Base-by-base conservation (phyloP, 1,140 invertebrate genomes). In the Papilio aristodemus region DNA sequence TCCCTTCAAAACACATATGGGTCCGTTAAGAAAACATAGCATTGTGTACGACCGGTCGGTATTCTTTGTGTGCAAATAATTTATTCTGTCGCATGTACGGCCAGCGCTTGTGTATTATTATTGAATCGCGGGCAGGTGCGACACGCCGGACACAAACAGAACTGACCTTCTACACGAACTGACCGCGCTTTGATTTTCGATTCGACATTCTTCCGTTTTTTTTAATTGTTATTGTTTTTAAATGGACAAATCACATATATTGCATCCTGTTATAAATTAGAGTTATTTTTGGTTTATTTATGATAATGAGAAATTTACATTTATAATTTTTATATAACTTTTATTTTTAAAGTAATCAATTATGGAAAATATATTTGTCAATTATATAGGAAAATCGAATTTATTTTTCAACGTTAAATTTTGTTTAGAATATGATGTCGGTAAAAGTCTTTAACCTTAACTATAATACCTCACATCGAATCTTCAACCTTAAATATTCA, bases 1-100 rank as follows among this genome's bases (percentile, higher is more conserved):
- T 88, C 78, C 85, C 83, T 77, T 71, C 72, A 69, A 69, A 73
- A 76, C 63, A 76, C 43, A 69, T 64, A 71, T 39, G 73, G 71
- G 73, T 81, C 77, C 76, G 81, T 77, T 81, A 89, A 87, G 86
- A 90, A 89, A 90, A 90, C 85, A 90, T 67, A 68, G 72, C 70
- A 80, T 89, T 90, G 82, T 87, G 38, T 38, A 46, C 63, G 63
- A 64, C 59, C 72, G 74, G 76, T 72, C 77, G 80, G 85, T 78
- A 74, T 67, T 78, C 79, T 83, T 89, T 87, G 83, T 89, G 80
- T 75, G 76, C 74, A 68, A 77, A 81, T 87, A 87, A 85, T 86
- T 81, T 86, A 88, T 87, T 87, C 83, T 74, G 82, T 85, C 83
- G 83, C 78, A 85, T 85, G 82, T 76, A 68, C 72, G 76, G 38